Conservation (phyloP, 2,888 invertebrate species). For the Lamellibrachia columna region DNA sequence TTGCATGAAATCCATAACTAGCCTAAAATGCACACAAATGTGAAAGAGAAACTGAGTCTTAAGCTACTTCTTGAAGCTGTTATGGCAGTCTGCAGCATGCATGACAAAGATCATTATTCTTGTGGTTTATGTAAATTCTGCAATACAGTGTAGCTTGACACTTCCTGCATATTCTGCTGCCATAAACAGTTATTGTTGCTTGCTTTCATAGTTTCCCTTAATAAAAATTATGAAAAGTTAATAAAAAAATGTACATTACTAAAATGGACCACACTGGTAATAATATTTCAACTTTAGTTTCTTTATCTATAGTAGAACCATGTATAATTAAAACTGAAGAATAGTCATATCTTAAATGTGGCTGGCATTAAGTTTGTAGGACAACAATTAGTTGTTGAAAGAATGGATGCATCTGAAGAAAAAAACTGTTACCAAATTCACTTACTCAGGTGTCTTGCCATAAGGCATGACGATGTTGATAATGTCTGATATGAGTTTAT, state of each 20-base stretch:
- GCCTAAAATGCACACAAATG: too few relatives aligned
- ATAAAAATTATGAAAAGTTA: neutral
- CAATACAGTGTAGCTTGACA: neutral
- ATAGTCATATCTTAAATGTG: neutral
- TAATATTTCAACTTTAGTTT: too few relatives aligned
- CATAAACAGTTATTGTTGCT: neutral
- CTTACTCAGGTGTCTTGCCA: slow-evolving; percentile 82
- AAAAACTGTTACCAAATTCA: slow-evolving; percentile 17
- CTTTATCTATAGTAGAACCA: too few relatives aligned
- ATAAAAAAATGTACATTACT: neutral
- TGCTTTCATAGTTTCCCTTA: neutral
- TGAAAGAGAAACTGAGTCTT: too few relatives aligned
- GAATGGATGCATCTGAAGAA: neutral
- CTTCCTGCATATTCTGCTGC: neutral
- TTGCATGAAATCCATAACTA: too few relatives aligned
- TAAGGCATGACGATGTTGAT: slow-evolving; percentile 89
- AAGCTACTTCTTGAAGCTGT: too few relatives aligned
- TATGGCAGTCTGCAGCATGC: too few relatives aligned
- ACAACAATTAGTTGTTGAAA: neutral
- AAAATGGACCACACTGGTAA: too few relatives aligned
- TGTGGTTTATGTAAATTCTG: neutral
- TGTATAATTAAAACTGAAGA: neutral
- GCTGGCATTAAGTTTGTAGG: neutral
- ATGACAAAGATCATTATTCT: too few relatives aligned
- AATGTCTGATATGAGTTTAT: slow-evolving; percentile 92